Conservation (phyloP, 2,797 vertebrate species). For the Denticeps clupeoides region DNA sequence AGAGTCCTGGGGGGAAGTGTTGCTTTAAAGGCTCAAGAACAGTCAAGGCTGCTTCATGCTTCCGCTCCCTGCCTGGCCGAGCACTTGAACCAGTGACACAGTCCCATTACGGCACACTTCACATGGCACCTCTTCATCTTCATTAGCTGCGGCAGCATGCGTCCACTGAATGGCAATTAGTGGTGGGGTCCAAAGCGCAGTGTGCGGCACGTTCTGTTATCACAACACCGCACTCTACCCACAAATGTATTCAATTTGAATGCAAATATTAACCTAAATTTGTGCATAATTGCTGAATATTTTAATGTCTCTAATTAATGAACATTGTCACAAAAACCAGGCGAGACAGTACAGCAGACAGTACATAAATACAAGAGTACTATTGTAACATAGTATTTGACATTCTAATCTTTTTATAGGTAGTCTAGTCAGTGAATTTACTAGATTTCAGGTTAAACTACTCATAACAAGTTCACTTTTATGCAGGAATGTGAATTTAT, state of each 20-base stretch:
- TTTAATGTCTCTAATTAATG: too few relatives aligned
- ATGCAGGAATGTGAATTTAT: too few relatives aligned
- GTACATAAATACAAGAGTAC: too few relatives aligned
- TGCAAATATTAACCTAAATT: not conserved
- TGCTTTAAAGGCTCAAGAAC: not conserved
- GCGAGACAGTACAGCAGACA: too few relatives aligned
- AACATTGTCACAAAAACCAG: too few relatives aligned
- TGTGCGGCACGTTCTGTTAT: not conserved
- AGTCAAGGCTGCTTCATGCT: constrained; percentile 6
- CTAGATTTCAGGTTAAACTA: too few relatives aligned
- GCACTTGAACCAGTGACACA: constrained; percentile 1
- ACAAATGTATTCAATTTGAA: not conserved
- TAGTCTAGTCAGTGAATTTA: too few relatives aligned
- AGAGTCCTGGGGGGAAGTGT: too few relatives aligned
- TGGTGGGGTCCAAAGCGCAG: not conserved
- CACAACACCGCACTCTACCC: not conserved
- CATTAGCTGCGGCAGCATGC: not conserved
- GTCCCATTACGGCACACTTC: not conserved
- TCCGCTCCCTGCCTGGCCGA: not conserved
- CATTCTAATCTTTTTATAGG: too few relatives aligned
- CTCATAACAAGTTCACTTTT: too few relatives aligned
- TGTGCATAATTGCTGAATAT: not conserved
- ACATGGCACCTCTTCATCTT: constrained; percentile 2
- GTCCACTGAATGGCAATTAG: constrained; percentile 1
- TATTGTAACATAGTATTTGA: too few relatives aligned